These are phyloP conservation scores for Osmerus eperlanus DNA, from an alignment of 2,113 vertebrate genomes.

Conservation along the genomic window DNA sequence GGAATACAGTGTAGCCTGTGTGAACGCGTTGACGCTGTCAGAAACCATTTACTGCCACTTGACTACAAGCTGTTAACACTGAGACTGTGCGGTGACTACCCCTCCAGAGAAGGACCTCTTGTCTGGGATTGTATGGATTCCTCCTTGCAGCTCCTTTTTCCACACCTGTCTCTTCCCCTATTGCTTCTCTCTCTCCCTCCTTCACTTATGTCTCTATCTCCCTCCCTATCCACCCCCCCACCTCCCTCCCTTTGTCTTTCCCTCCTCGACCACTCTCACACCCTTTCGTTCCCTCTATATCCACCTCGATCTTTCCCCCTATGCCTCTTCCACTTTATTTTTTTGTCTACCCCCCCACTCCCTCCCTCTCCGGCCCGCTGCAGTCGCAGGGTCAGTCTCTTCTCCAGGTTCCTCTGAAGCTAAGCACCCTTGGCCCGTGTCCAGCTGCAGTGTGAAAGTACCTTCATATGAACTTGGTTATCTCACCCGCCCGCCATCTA, in stretches of 20 bases:
- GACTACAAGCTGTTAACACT: too few species aligned
- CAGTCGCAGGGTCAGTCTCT: slow-evolving; percentile 44
- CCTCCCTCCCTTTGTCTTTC: neutral
- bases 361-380: slow-evolving; percentile 29
- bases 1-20: too few species aligned
- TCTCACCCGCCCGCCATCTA: slow-evolving; percentile 63
- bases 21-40: too few species aligned
- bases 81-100: too few species aligned
- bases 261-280: neutral
- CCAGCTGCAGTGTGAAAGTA: slow-evolving; percentile 65
- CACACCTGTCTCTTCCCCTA: too few species aligned
- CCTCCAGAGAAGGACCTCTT: too few species aligned
- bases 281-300: neutral
- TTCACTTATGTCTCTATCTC: neutral
- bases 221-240: neutral
- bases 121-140: too few species aligned
- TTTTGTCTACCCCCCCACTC: slow-evolving; percentile 17
- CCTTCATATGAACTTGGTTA: slow-evolving; percentile 75
- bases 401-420: slow-evolving; percentile 40
- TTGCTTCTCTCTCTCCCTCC: neutral
- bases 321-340: slow-evolving; percentile 29
- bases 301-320: neutral
- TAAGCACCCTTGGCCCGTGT: slow-evolving; percentile 54
- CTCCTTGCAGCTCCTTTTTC: too few species aligned
- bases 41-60: too few species aligned